Evolutionary conservation across 2,797 vertebrate genomes (phyloP).

Genomic region (Silurus aristotelis): DNA sequence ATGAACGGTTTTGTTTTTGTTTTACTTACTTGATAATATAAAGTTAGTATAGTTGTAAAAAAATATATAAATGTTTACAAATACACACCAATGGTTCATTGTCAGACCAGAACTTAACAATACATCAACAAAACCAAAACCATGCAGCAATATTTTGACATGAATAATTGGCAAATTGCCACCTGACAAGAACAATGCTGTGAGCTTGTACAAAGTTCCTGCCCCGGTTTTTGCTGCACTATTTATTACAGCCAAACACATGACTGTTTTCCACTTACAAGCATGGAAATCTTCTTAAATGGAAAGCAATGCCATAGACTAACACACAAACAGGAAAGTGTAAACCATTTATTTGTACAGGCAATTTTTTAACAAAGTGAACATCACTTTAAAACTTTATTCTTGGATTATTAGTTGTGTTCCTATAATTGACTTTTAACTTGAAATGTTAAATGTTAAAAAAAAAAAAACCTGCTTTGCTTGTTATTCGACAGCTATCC

Average conservation of each 20-base stretch:
- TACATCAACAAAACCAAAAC: background rate
- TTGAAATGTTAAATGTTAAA: background rate
- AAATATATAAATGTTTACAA: too few species aligned
- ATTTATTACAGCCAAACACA: background rate
- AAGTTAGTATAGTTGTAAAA: background rate
- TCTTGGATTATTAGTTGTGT: background rate
- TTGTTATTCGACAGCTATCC: conserved; percentile 5
- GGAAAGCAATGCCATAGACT: background rate
- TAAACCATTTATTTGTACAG: background rate
- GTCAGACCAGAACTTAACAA: background rate
- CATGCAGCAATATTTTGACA: background rate
- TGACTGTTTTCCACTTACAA: background rate
- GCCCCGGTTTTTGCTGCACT: background rate
- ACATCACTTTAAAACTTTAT: background rate
- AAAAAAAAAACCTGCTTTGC: too few species aligned
- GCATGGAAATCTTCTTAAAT: background rate
- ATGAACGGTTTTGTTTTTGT: background rate
- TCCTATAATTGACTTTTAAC: background rate
- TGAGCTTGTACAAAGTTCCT: background rate
- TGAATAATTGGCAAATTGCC: background rate
- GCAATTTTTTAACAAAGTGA: background rate
- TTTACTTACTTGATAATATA: background rate
- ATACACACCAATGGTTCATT: background rate
- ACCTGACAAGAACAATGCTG: background rate
- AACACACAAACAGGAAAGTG: background rate